These are phyloP conservation scores for Staurois parvus DNA, from an alignment of 2,797 vertebrate species.

Conservation along the genomic window DNA sequence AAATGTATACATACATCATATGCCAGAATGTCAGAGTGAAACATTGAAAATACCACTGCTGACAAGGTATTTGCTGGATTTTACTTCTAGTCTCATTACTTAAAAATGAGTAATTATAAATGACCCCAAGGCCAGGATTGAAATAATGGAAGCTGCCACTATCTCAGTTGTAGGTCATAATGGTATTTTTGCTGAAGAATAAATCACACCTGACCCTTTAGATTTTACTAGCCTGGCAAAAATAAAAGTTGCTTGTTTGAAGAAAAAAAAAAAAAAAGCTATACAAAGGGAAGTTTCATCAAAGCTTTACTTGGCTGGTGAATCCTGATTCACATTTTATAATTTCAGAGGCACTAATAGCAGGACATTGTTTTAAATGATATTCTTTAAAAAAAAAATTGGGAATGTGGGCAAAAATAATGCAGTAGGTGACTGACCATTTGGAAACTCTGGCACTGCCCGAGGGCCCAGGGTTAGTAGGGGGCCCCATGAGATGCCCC, in stretches of 20 bases:
- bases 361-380: too few relatives aligned
- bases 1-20: too few relatives aligned
- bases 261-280: slow-evolving; percentile 17
- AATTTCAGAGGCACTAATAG: neutral
- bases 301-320: slow-evolving; percentile 2
- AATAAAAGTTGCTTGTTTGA: slow-evolving; percentile 33
- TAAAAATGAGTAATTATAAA: slow-evolving; percentile 3
- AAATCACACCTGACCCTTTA: slow-evolving; percentile 18
- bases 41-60: neutral
- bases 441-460: too few relatives aligned
- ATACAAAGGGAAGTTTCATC: slow-evolving; percentile 14
- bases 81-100: neutral
- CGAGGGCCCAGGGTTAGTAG: too few relatives aligned
- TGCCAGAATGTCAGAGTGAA: too few relatives aligned
- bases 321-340: slow-evolving; percentile 19
- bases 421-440: too few relatives aligned
- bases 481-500: too few relatives aligned
- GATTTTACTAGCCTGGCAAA: slow-evolving; percentile 22
- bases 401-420: too few relatives aligned
- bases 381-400: too few relatives aligned
- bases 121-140: neutral
- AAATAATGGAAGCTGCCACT: slow-evolving; percentile 1
- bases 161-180: slow-evolving; percentile 5
- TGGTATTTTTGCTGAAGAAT: slow-evolving; percentile 6
- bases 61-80: neutral